Conservation (phyloP, 2,113 vertebrate genomes). For the Mobula birostris region DNA sequence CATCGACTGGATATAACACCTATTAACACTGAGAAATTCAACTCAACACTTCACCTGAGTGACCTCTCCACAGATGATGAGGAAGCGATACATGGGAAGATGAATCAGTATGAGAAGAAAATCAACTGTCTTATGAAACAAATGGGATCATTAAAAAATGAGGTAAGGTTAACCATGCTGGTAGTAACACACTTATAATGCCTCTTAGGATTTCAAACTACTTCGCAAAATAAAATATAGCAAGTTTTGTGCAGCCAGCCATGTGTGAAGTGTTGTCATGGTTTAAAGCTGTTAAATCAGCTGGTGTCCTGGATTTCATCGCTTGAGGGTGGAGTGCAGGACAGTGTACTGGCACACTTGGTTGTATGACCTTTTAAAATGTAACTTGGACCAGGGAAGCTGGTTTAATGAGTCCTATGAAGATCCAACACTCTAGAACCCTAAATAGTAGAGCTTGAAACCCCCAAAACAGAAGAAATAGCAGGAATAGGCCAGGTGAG, state of each 20-base stretch:
- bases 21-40: constrained; percentile 56
- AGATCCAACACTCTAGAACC: background rate
- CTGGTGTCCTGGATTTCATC: background rate
- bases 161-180: constrained; percentile 56
- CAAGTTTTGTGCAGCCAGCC: background rate
- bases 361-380: background rate
- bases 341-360: background rate
- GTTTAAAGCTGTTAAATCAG: background rate
- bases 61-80: constrained; percentile 80
- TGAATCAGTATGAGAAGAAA: constrained; percentile 77
- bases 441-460: background rate
- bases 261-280: background rate
- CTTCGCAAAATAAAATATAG: background rate
- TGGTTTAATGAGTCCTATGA: background rate
- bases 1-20: constrained; percentile 65
- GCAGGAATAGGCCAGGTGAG: too few relatives aligned
- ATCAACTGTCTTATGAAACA: constrained; percentile 73
- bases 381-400: background rate
- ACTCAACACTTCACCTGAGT: constrained; percentile 63
- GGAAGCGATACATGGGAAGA: constrained; percentile 61
- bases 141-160: constrained; percentile 74
- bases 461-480: background rate
- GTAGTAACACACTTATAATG: background rate
- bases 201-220: background rate
- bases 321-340: background rate